phyloP scores from a whole-genome alignment of 2,888 invertebrate genomes.

The Heliconius aoede region DNA sequence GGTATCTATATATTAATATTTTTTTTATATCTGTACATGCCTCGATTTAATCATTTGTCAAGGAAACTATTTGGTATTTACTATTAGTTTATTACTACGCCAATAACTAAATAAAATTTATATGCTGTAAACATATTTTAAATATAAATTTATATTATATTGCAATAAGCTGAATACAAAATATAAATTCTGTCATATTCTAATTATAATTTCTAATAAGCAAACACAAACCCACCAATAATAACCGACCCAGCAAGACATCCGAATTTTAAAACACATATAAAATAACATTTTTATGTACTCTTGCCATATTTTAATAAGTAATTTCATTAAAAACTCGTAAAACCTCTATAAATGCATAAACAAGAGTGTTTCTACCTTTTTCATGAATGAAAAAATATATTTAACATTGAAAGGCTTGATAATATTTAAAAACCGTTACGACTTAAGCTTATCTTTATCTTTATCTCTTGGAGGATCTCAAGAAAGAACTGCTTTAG shows the following conservation, averaged over 20 bases:
- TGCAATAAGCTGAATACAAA: neutral
- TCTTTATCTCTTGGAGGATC: conserved; percentile 17
- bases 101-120: neutral
- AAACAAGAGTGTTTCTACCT: conserved; percentile 17
- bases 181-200: neutral
- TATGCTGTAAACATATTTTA: neutral
- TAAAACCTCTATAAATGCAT: conserved; percentile 22
- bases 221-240: conserved; percentile 44
- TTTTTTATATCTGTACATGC: too few relatives aligned
- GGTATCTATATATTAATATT: too few relatives aligned
- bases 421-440: conserved; percentile 27
- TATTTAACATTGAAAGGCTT: conserved; percentile 23
- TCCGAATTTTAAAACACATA: conserved; percentile 4
- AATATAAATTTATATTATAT: neutral
- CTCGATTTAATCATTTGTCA: too few relatives aligned
- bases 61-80: neutral
- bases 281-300: conserved; percentile 17
- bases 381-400: conserved; percentile 29
- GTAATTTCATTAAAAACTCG: conserved; percentile 26
- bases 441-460: conserved; percentile 18
- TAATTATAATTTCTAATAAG: conserved; percentile 15
- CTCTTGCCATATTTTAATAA: neutral
- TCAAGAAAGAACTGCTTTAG: conserved; percentile 5
- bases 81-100: neutral
- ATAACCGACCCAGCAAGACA: conserved; percentile 17